These are phyloP conservation scores for Pseudochirops corinnae DNA, from an alignment of 2,797 vertebrate species.

Conservation along the genomic window DNA sequence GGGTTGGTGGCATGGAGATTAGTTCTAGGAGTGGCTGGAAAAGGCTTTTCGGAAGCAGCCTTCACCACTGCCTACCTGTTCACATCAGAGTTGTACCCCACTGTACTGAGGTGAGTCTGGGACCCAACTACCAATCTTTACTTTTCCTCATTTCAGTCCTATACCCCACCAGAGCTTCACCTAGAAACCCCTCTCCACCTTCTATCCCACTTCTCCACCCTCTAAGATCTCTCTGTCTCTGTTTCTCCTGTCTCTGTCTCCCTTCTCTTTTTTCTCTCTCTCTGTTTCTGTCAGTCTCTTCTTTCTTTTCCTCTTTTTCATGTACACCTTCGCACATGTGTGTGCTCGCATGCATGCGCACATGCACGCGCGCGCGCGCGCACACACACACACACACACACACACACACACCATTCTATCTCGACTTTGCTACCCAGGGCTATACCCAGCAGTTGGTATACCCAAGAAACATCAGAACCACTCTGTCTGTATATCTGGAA, in stretches of 20 bases:
- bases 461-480: neutral
- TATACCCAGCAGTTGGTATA: neutral
- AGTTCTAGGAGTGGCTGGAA: slow-evolving; percentile 87
- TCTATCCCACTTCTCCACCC: neutral
- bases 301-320: neutral
- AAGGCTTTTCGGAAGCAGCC: slow-evolving; percentile 90
- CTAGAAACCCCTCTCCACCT: neutral
- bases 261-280: too few species aligned
- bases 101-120: slow-evolving; percentile 90
- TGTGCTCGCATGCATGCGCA: too few species aligned
- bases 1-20: slow-evolving; percentile 84
- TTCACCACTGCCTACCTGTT: slow-evolving; percentile 90
- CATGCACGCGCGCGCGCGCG: rapidly evolving
- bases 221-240: neutral
- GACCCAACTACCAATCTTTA: neutral
- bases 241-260: too few species aligned
- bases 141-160: neutral
- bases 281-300: neutral
- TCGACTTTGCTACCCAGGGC: neutral
- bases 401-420: neutral
- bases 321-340: neutral
- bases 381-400: neutral
- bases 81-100: slow-evolving; percentile 93
- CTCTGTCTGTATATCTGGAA: neutral
- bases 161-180: neutral